Percentiles rank a stretch among this genome's conserved stretches.
phyloP scores from a whole-genome alignment of 2,888 invertebrate genomes.

The Amphipyra tragopoginis region DNA sequence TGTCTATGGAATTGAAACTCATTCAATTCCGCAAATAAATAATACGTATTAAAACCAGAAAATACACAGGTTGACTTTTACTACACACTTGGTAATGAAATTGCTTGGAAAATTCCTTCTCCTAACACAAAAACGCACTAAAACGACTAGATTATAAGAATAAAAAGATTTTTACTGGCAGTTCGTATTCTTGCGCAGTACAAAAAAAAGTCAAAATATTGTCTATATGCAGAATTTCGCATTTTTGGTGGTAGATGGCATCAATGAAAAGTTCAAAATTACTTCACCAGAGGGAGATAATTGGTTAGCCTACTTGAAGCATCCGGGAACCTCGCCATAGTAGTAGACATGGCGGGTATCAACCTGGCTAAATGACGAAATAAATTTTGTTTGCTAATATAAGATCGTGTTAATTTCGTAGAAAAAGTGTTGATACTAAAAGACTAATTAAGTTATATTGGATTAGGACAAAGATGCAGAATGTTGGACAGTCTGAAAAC shows the following conservation, averaged over 20 bases:
- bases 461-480: conserved; percentile 96
- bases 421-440: conserved; percentile 89
- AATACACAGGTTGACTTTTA: not conserved
- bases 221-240: conserved; percentile 59
- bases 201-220: conserved; percentile 31
- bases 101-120: not conserved
- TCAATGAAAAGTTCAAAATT: conserved; percentile 76
- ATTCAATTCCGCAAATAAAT: too few relatives aligned
- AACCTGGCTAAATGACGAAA: conserved; percentile 92
- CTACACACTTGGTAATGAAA: not conserved
- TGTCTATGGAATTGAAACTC: conserved; percentile 29
- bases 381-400: conserved; percentile 90
- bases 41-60: not conserved
- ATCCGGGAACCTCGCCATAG: conserved; percentile 93
- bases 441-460: conserved; percentile 89
- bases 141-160: not conserved
- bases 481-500: conserved; percentile 96
- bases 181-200: conserved; percentile 14
- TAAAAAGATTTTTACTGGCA: conserved; percentile 5
- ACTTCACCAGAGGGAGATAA: conserved; percentile 85
- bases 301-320: conserved; percentile 90
- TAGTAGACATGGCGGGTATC: conserved; percentile 95
- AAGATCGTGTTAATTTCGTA: conserved; percentile 89
- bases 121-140: not conserved
- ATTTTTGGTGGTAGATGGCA: conserved; percentile 82